A percentile compares a stretch with the other conserved stretches of the same genome.
phyloP scores from a whole-genome alignment of 2,888 invertebrate genomes.

The Lasioglossum vierecki region DNA sequence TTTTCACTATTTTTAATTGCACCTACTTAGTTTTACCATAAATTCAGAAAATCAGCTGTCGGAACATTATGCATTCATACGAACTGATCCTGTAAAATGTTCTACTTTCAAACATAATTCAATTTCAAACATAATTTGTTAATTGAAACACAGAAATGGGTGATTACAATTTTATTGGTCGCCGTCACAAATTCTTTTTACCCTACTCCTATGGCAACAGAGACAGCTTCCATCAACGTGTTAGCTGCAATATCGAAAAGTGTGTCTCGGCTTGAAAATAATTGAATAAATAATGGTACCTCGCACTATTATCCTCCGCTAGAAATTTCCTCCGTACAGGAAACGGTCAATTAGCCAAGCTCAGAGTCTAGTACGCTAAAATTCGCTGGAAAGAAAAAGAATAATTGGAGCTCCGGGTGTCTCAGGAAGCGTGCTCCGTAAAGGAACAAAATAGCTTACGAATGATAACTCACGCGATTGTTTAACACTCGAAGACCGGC shows the following conservation, averaged over 20 bases:
- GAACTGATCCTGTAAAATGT: neutral
- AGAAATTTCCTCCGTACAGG: neutral
- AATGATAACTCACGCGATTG: neutral
- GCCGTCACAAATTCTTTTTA: too few species aligned
- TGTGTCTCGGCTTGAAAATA: neutral
- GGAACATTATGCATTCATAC: too few species aligned
- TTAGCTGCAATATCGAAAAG: neutral
- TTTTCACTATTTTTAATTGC: too few species aligned
- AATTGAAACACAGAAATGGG: neutral
- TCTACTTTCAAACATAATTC: neutral
- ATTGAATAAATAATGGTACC: neutral
- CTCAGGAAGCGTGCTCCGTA: neutral
- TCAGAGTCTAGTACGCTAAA: neutral
- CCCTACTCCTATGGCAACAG: too few species aligned
- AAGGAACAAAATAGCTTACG: neutral
- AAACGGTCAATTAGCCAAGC: neutral
- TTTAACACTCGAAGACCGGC: neutral
- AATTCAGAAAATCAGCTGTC: too few species aligned
- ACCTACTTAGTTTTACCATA: too few species aligned
- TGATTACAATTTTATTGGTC: too few species aligned
- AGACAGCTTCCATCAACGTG: neutral
- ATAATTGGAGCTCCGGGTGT: neutral
- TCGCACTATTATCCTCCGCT: neutral
- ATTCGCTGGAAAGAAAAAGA: neutral
- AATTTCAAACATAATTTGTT: neutral